Conservation (phyloP, 2,797 vertebrate genomes). For the Prunella strophiata region DNA sequence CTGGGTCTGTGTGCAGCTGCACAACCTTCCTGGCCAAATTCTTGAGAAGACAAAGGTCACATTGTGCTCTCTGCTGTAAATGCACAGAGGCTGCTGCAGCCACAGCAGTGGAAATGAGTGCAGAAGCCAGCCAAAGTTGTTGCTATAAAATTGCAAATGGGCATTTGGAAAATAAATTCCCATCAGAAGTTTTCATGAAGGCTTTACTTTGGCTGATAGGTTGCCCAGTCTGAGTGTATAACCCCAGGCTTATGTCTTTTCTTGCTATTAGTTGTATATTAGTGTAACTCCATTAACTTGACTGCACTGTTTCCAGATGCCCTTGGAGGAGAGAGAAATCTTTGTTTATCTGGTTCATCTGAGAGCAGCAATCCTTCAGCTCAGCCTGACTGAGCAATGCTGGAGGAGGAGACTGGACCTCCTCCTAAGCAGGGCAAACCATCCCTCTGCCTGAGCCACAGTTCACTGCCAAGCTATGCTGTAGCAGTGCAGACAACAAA, state of each 20-base stretch:
- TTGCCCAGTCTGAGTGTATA: neutral
- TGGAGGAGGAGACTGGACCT: neutral
- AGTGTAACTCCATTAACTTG: conserved; percentile 4
- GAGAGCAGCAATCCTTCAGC: neutral
- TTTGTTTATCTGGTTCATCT: neutral
- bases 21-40: neutral
- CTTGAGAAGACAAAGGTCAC: conserved; percentile 29
- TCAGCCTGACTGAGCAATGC: neutral
- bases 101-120: neutral
- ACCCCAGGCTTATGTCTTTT: neutral
- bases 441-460: neutral
- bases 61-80: conserved; percentile 36
- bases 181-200: neutral
- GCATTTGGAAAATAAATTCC: conserved; percentile 12
- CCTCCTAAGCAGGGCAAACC: neutral
- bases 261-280: neutral
- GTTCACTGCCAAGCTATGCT: neutral
- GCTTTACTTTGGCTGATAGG: neutral
- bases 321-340: neutral
- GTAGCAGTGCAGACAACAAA: neutral
- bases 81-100: conserved; percentile 12
- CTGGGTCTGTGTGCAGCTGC: conserved; percentile 48
- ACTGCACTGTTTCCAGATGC: conserved; percentile 8
- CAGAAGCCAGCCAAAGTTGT: neutral
- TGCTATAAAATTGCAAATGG: conserved; percentile 1